Evolutionary conservation across 1,140 invertebrate species (phyloP).

Genomic region (Drosophila nebulosa): DNA sequence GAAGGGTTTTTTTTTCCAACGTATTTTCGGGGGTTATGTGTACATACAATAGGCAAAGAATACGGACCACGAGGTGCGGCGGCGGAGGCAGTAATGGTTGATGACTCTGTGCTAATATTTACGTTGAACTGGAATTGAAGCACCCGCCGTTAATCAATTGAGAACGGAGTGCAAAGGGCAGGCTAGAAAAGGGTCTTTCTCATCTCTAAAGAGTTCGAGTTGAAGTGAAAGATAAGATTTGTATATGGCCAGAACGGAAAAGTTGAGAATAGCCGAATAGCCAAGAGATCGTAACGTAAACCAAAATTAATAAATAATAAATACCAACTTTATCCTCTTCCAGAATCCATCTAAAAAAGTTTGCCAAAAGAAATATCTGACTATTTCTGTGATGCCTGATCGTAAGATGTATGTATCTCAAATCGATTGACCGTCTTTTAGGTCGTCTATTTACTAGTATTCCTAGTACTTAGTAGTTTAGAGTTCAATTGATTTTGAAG

Average conservation of each 20-base stretch:
- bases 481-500: too few relatives aligned
- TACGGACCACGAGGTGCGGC: background rate
- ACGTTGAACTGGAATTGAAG: conserved; percentile 54
- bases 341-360: too few relatives aligned
- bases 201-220: conserved; percentile 14
- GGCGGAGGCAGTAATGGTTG: background rate
- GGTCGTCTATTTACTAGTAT: too few relatives aligned
- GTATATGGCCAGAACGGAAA: background rate
- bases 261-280: too few relatives aligned
- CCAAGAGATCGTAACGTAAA: too few relatives aligned
- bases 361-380: too few relatives aligned
- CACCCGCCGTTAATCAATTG: conserved; percentile 57
- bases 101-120: conserved; percentile 63
- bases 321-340: too few relatives aligned
- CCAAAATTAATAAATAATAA: too few relatives aligned
- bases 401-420: too few relatives aligned
- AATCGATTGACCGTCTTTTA: too few relatives aligned
- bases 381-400: too few relatives aligned
- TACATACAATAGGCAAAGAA: conserved; percentile 1
- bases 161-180: conserved; percentile 14
- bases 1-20: background rate
- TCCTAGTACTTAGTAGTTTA: too few relatives aligned
- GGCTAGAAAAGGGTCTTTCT: background rate
- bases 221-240: conserved; percentile 17
- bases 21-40: background rate